A percentile compares a stretch with the other conserved stretches of the same genome.
phyloP scores from a whole-genome alignment of 1,140 invertebrate species.

The Plectrocnemia conspersa region DNA sequence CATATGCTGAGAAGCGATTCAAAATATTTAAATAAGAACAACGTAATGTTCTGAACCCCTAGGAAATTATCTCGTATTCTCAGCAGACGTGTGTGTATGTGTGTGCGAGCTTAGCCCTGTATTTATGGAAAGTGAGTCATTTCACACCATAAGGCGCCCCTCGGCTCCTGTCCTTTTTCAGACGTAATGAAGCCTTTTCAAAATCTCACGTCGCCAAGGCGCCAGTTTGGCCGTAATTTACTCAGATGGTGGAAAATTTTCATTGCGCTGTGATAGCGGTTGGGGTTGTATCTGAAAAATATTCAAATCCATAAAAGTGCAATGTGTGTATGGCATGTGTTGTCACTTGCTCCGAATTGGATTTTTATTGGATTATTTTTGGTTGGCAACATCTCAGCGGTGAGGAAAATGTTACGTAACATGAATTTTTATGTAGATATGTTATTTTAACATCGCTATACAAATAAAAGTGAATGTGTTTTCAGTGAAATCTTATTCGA shows the following conservation, averaged over 20 bases:
- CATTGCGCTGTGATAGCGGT: neutral
- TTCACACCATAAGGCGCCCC: neutral
- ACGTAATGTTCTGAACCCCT: neutral
- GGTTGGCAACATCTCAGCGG: no score
- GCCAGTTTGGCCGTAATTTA: slow-evolving; percentile 4
- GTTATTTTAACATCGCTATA: no score
- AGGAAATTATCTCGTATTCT: neutral
- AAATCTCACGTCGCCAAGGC: slow-evolving; percentile 17
- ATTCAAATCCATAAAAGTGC: slow-evolving; percentile 12
- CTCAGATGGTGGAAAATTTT: slow-evolving; percentile 2
- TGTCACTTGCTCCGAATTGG: no score
- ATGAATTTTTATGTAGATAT: no score
- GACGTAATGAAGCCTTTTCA: slow-evolving; percentile 18
- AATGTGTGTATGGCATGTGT: no score
- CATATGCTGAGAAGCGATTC: no score
- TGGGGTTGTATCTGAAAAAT: slow-evolving; percentile 9
- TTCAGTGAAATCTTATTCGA: no score
- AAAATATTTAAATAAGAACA: no score
- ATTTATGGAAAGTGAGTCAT: slow-evolving; percentile 10
- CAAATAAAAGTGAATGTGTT: no score
- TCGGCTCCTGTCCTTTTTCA: slow-evolving; percentile 1
- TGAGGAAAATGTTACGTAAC: no score
- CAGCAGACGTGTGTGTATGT: neutral
- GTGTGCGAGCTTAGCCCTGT: neutral
- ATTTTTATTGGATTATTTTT: no score